Base-by-base conservation (phyloP, 2,113 vertebrate genomes). In the Gorsachius goisagi region DNA sequence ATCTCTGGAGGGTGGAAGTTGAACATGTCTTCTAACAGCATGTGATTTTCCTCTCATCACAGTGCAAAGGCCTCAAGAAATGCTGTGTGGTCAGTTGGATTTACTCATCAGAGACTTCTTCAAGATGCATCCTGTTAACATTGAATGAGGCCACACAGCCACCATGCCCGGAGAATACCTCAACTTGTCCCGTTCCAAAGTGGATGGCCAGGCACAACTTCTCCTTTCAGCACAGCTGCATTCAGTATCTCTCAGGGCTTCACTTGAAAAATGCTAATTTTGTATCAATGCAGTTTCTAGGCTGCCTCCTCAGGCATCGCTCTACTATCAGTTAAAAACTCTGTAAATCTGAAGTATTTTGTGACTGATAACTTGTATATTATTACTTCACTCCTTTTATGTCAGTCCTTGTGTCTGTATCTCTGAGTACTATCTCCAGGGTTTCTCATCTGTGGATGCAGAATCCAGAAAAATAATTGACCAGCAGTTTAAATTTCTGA, bases 161-260 rank as follows among this genome's bases (percentile, higher is more conserved):
- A 33, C 39, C 7, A 3, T 1, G 7, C 18, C 33, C 47, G 32
- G 33, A 52, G 32, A 80, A 32, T 11, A 33, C n/a, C 18, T 73
- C 4, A 0, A 26, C 6, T 12, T 56, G 28, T 77, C 39, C 39
- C 58, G 19, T 58, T 66, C 63, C 45, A 15, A 87, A 73, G 9
- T 60, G 18, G 68, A 37, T 0, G 0, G 21, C 15, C 27, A 52
- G 87, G 22, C 19, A 63, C 58, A 17, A 27, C 30, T 27, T 22
- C 41, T 58, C 15, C 52, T 59, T 37, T 41, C 37, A 37, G 66
- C 58, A 39, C 19, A 50, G 37, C 67, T 68, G n/a, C 0, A 0
- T 63, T 85, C 1, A 1, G 16, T 11, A 13, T 27, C 62, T 50
- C 62, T 59, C 59, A 69, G 39, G 32, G 20, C 20, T 55, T 68